A percentile compares a stretch with the other conserved stretches of the same genome.
Evolutionary conservation across 2,888 invertebrate genomes (phyloP).

Genomic region (Hylaea fasciaria): DNA sequence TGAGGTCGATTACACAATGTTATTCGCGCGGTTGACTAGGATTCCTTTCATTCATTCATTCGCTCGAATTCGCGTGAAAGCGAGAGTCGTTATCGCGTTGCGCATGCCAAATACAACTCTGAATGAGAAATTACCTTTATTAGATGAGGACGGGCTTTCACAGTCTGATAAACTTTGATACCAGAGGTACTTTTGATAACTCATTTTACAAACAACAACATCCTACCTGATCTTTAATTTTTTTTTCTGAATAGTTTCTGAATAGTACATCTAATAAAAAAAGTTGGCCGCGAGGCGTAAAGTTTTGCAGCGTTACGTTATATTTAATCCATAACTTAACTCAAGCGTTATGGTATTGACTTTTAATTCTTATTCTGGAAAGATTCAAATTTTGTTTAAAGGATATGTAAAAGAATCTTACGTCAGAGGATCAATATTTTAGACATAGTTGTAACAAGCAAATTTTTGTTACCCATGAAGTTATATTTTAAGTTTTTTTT

Average conservation of each 20-base stretch:
- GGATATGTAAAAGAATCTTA: too few species aligned
- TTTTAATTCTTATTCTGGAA: slow-evolving; percentile 5
- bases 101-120: slow-evolving; percentile 43
- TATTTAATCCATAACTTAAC: slow-evolving; percentile 17
- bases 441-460: too few species aligned
- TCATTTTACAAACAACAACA: too few species aligned
- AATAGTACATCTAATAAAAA: too few species aligned
- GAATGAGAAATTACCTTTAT: slow-evolving; percentile 11
- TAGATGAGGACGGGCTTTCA: background rate
- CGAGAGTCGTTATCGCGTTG: slow-evolving; percentile 46
- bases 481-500: too few species aligned
- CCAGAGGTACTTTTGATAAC: too few species aligned
- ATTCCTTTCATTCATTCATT: slow-evolving; percentile 51
- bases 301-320: slow-evolving; percentile 27
- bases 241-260: too few species aligned
- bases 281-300: slow-evolving; percentile 31
- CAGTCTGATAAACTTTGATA: too few species aligned
- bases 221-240: too few species aligned
- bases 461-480: too few species aligned
- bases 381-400: background rate
- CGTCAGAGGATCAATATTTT: too few species aligned
- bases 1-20: slow-evolving; percentile 49
- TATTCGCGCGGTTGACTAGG: slow-evolving; percentile 45
- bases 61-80: slow-evolving; percentile 43
- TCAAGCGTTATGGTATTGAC: background rate